Conservation (phyloP, 2,113 vertebrate genomes). For the Channa argus region DNA sequence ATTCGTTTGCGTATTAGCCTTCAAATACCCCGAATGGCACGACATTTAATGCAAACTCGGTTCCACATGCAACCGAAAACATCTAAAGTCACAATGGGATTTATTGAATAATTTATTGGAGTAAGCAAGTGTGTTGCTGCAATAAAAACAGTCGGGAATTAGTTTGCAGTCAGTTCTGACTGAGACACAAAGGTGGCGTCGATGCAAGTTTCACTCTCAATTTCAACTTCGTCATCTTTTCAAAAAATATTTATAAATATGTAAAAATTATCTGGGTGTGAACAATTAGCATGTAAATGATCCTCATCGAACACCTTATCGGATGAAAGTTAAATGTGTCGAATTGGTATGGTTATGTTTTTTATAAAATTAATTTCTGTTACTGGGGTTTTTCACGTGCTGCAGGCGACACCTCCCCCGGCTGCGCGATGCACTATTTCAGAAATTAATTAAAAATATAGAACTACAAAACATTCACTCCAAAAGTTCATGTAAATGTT, state of each 20-base stretch:
- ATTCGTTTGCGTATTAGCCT: not conserved
- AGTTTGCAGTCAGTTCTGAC: slow-evolving; percentile 77
- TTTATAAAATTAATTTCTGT: slow-evolving; percentile 64
- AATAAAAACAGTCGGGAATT: slow-evolving; percentile 34
- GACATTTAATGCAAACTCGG: not conserved
- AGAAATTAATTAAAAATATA: slow-evolving; percentile 91
- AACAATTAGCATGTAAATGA: slow-evolving; percentile 65
- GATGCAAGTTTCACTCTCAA: slow-evolving; percentile 82
- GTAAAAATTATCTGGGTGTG: slow-evolving; percentile 83
- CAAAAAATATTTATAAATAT: slow-evolving; percentile 98
- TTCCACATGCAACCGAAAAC: not conserved
- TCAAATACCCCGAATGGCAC: not conserved
- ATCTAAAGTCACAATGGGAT: not conserved
- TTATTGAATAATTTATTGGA: not conserved
- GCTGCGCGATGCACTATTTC: slow-evolving; percentile 68
- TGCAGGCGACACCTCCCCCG: slow-evolving; percentile 72
- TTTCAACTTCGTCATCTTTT: slow-evolving; percentile 98
- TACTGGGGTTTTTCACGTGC: slow-evolving; percentile 47
- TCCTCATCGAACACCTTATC: slow-evolving; percentile 61
- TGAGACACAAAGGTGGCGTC: slow-evolving; percentile 95
- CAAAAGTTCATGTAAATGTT: slow-evolving; percentile 83
- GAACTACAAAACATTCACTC: not conserved
- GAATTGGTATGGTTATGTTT: slow-evolving; percentile 4
- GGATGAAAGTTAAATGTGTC: slow-evolving; percentile 6
- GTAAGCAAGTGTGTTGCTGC: not conserved